Conservation (phyloP, 2,113 vertebrate species). For the Edolisoma coerulescens region DNA sequence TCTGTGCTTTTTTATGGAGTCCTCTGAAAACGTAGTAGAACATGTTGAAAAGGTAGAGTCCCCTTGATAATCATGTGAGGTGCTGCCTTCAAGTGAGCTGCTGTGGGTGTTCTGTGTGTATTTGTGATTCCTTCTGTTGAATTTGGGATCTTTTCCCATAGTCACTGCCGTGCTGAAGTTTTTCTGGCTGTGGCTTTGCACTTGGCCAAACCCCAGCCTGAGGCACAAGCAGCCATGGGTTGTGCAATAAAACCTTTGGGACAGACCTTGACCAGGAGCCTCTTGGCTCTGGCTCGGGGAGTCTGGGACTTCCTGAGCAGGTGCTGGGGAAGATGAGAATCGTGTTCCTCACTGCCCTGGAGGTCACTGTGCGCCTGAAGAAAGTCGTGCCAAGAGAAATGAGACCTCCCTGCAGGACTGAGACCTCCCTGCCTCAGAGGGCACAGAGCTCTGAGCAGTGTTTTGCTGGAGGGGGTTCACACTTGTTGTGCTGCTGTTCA, state of each 20-base stretch:
- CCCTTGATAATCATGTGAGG: not conserved
- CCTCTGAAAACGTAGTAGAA: not conserved
- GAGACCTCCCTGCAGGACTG: not conserved
- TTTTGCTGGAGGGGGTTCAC: not conserved
- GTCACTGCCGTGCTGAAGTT: not conserved
- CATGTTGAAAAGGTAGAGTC: not conserved
- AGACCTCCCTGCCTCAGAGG: not conserved
- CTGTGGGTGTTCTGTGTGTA: not conserved
- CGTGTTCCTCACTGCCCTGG: not conserved
- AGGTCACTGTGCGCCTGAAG: not conserved
- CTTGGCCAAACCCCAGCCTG: not conserved
- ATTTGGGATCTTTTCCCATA: not conserved
- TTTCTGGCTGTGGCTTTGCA: not conserved
- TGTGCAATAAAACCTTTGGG: not conserved
- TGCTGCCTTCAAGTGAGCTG: not conserved
- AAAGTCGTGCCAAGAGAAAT: not conserved
- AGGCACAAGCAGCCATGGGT: not conserved
- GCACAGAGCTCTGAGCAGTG: not conserved
- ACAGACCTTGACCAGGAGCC: not conserved
- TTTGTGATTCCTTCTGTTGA: not conserved
- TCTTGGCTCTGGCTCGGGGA: not conserved
- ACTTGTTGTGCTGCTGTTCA: not conserved
- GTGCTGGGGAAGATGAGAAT: not conserved
- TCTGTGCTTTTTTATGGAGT: not conserved
- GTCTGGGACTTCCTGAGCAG: not conserved